phyloP scores from a whole-genome alignment of 2,888 invertebrate species.

The Protonemura montana region DNA sequence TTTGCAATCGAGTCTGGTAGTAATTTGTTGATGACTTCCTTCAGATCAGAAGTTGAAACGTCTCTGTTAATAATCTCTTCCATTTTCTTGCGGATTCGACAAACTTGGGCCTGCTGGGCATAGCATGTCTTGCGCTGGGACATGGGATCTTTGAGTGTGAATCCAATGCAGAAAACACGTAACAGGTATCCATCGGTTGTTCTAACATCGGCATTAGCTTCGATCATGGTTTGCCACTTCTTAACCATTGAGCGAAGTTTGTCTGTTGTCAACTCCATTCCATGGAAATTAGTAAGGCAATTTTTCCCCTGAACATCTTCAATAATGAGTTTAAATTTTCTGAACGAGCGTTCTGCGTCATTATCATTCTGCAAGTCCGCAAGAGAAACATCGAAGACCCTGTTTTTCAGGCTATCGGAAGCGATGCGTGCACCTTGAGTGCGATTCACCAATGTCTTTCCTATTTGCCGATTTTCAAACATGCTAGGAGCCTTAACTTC shows the following conservation, averaged over 20 bases:
- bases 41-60: conserved; percentile 88
- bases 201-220: conserved; percentile 96
- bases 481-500: conserved; percentile 99
- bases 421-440: conserved; percentile 95
- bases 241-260: conserved; percentile 99
- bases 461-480: conserved; percentile 96
- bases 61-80: conserved; percentile 94
- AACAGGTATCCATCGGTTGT: conserved; percentile 97
- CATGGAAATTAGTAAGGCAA: conserved; percentile 98
- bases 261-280: conserved; percentile 99
- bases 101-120: conserved; percentile 95
- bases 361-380: conserved; percentile 97
- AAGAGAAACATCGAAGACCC: conserved; percentile 97
- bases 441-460: conserved; percentile 98
- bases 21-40: conserved; percentile 95
- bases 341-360: conserved; percentile 96
- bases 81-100: conserved; percentile 96
- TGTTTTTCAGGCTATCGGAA: conserved; percentile 95
- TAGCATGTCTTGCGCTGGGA: conserved; percentile 98
- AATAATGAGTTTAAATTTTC: conserved; percentile 96
- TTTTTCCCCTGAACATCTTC: conserved; percentile 98
- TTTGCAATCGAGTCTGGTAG: conserved; percentile 99
- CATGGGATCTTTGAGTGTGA: conserved; percentile 94
- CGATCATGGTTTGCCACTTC: conserved; percentile 98
- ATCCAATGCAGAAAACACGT: conserved; percentile 98